Base-by-base conservation (phyloP, 64 coral and sea anemone species). In the Montipora sp. region DNA sequence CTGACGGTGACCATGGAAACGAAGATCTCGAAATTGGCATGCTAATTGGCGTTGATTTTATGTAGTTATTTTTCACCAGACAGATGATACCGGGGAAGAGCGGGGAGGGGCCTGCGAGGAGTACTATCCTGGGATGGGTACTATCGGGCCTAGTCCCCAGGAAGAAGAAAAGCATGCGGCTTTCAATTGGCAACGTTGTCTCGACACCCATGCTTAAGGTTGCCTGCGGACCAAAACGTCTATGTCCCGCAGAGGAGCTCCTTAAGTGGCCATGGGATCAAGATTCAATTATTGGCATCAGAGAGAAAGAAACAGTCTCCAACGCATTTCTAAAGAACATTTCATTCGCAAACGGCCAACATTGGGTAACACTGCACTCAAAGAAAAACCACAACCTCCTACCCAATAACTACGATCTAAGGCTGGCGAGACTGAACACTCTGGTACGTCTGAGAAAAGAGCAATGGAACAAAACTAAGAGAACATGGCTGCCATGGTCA, bases 251-350 rank as follows among this genome's bases (percentile, higher is more conserved):
- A 59, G 61, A 93, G 4, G 49, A 83, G 58, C 63, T 89, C 11
- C 85, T 94, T 21, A 48, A 83, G 19, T 18, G 75, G 46, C 20
- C 83, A 23, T 94, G 78, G 92, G 87, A 94, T n/a, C 59, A 27
- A 27, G 86, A 94, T 8, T 74, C 76, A 16, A 80, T 80, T 47
- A 27, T 27, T 27, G 91, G 91, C 71, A 93, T 93, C 48, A 87
- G 51, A 87, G 80, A 87, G 16, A 93, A 51, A 80, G 91, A 79
- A 48, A 69, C 91, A 12, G 91, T 93, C 12, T 75, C 87, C 88
- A 63, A 92, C 51, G 9, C 9, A 36, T 43, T 80, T 59, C 3
- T 80, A n/a, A 51, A 78, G 5, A 74, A 89, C 46, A 20, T 94
- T 23, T 51, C 73, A 2, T 94, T 90, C 49, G 45, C 57, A 83